Percentiles rank a stretch among this genome's conserved stretches.
These are phyloP conservation scores for Ailuropoda melanoleuca DNA, from an alignment of 2,113 vertebrate genomes.

Conservation along the genomic window DNA sequence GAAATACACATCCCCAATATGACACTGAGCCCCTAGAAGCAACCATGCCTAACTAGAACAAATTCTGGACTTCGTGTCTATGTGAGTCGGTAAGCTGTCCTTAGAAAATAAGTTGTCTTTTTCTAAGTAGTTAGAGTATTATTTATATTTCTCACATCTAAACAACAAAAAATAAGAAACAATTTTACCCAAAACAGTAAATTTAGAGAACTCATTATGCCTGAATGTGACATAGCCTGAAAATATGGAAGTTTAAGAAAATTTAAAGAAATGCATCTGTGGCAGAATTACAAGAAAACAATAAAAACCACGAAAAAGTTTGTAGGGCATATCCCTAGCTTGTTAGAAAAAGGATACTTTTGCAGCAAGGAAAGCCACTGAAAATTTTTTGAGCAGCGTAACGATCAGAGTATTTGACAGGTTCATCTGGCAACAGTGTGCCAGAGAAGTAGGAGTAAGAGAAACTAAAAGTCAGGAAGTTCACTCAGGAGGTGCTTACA, in stretches of 20 bases:
- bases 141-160: background rate
- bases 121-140: background rate
- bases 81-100: background rate
- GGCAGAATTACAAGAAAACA: background rate
- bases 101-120: background rate
- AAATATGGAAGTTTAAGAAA: slow-evolving; percentile 4
- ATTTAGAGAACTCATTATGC: background rate
- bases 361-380: background rate
- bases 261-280: background rate
- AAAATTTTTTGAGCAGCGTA: background rate
- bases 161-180: background rate
- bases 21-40: background rate
- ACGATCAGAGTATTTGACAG: background rate
- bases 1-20: background rate
- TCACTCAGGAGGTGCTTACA: background rate
- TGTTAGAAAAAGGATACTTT: background rate
- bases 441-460: background rate
- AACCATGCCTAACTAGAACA: background rate
- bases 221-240: background rate
- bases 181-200: background rate
- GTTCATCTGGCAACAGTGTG: background rate
- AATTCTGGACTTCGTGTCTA: background rate
- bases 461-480: background rate
- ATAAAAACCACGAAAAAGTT: background rate
- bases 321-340: background rate